Evolutionary conservation across 1,140 invertebrate genomes (phyloP).

Genomic region (Eriosoma lanigerum): DNA sequence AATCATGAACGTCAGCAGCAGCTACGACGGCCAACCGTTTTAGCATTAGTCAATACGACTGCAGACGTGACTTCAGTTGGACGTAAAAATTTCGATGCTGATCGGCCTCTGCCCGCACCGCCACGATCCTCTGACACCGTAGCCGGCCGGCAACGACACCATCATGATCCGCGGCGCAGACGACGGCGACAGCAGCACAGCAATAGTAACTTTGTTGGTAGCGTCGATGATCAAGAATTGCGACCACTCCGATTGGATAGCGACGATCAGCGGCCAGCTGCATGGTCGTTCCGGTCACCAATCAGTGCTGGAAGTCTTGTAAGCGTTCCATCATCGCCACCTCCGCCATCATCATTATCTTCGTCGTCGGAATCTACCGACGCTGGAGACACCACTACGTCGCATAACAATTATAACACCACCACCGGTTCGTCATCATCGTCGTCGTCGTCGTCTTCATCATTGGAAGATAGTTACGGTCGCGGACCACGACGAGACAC

Average conservation of each 20-base stretch:
- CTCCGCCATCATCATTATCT: slow-evolving; percentile 57
- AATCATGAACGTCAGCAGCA: neutral
- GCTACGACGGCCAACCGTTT: neutral
- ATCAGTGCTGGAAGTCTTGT: neutral
- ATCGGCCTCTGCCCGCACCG: slow-evolving; percentile 65
- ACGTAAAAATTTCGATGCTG: slow-evolving; percentile 8
- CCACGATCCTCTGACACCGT: slow-evolving; percentile 64
- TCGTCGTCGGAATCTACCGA: slow-evolving; percentile 63
- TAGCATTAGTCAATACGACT: slow-evolving; percentile 9
- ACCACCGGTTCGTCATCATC: neutral
- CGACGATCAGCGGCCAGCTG: neutral
- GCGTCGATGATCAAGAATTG: neutral
- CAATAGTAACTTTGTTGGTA: neutral
- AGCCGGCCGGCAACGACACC: slow-evolving; percentile 32
- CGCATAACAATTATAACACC: slow-evolving; percentile 27
- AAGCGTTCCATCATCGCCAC: neutral
- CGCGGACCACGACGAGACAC: neutral
- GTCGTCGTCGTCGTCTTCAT: neutral
- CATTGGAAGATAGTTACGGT: slow-evolving; percentile 2
- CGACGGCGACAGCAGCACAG: neutral
- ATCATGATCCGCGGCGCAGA: neutral
- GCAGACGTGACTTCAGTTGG: slow-evolving; percentile 54
- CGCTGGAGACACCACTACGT: slow-evolving; percentile 6
- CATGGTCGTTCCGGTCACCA: slow-evolving; percentile 17
- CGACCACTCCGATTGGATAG: neutral